Conservation (phyloP, 2,113 vertebrate genomes). For the Heterotilapia buettikoferi region DNA sequence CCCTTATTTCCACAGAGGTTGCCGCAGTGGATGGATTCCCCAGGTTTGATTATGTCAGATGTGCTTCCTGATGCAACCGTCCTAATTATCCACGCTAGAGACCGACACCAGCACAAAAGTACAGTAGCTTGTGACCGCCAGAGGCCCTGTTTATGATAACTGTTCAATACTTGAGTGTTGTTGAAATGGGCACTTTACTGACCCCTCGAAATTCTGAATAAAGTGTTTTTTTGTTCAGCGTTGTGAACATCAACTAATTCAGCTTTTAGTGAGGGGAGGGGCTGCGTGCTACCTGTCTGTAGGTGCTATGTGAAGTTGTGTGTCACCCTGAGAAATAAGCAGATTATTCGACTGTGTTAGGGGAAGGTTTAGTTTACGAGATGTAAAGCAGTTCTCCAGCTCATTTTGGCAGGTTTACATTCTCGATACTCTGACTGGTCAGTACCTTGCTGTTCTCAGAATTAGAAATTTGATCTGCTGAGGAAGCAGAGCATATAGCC, state of each 20-base stretch:
- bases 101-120: not conserved
- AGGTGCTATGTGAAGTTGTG: not conserved
- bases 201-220: not conserved
- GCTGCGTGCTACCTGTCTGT: not conserved
- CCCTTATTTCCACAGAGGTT: too few species aligned
- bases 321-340: not conserved
- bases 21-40: not conserved
- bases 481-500: not conserved
- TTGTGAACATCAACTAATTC: not conserved
- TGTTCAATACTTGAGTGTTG: not conserved
- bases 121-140: not conserved
- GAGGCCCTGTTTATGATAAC: not conserved
- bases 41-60: not conserved
- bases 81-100: not conserved
- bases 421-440: not conserved
- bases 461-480: not conserved
- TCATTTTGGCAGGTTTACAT: not conserved
- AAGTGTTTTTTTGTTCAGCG: not conserved
- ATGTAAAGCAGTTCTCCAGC: not conserved
- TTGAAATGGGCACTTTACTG: accelerated
- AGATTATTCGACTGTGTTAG: not conserved
- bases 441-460: not conserved
- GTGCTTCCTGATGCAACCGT: not conserved
- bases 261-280: not conserved
- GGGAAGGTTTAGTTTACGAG: not conserved